phyloP scores from a whole-genome alignment of 2,888 invertebrate genomes.

The Tetheella fluctuosa region DNA sequence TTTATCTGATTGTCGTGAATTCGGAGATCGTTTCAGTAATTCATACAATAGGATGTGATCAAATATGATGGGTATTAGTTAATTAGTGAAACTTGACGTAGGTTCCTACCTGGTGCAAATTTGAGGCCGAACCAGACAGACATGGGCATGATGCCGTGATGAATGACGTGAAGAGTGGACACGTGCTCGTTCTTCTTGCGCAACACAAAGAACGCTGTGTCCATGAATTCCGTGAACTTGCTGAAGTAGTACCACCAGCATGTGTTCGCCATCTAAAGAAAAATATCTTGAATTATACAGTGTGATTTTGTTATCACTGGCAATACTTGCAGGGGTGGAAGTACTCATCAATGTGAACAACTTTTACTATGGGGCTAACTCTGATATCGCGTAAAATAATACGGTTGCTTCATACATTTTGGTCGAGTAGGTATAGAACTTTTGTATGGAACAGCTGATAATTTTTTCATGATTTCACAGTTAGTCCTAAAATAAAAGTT shows the following conservation, averaged over 20 bases:
- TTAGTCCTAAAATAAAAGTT: too few relatives aligned
- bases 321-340: too few relatives aligned
- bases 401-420: too few relatives aligned
- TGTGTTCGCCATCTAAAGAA: constrained; percentile 91
- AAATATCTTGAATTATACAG: neutral
- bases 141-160: constrained; percentile 98
- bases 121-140: constrained; percentile 98
- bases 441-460: too few relatives aligned
- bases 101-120: constrained; percentile 96
- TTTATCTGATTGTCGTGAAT: too few relatives aligned
- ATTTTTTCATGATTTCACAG: too few relatives aligned
- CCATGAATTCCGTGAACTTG: constrained; percentile 98
- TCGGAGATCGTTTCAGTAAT: neutral
- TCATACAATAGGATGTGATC: neutral
- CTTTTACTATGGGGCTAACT: too few relatives aligned
- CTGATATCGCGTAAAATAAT: too few relatives aligned
- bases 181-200: constrained; percentile 97
- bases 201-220: constrained; percentile 98
- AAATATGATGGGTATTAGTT: neutral
- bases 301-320: too few relatives aligned
- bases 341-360: too few relatives aligned
- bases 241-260: constrained; percentile 99
- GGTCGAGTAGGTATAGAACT: too few relatives aligned
- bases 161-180: constrained; percentile 96
- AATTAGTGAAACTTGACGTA: constrained; percentile 20